Evolutionary conservation across 2,113 vertebrate species (phyloP).

Genomic region (Tetraodon nigroviridis): DNA sequence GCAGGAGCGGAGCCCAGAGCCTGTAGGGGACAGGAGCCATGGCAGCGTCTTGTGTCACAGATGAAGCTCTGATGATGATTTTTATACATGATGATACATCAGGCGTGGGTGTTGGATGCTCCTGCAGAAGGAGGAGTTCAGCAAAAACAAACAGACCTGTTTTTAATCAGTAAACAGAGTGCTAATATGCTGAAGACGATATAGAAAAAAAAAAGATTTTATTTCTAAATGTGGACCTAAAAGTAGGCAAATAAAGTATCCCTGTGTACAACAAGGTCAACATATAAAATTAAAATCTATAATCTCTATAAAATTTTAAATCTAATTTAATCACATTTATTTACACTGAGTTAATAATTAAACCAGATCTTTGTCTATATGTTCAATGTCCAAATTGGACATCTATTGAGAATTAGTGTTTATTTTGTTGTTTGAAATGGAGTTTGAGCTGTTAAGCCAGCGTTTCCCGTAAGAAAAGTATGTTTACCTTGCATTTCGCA

Average conservation of each 20-base stretch:
- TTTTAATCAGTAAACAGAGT: too few relatives aligned
- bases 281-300: too few relatives aligned
- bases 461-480: neutral
- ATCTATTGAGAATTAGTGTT: neutral
- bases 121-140: neutral
- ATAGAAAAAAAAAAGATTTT: too few relatives aligned
- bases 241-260: too few relatives aligned
- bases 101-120: neutral
- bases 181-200: too few relatives aligned
- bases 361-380: neutral
- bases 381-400: neutral
- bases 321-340: too few relatives aligned
- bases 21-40: slow-evolving; percentile 23
- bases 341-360: neutral
- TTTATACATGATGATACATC: too few relatives aligned
- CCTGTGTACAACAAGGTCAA: too few relatives aligned
- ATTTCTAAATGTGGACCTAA: too few relatives aligned
- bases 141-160: neutral
- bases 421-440: neutral
- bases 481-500: too few relatives aligned
- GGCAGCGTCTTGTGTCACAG: neutral
- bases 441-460: neutral
- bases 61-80: neutral
- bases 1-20: slow-evolving; percentile 12
- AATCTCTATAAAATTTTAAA: too few relatives aligned